Base-by-base conservation (phyloP, 2,797 vertebrate species). In the Tenualosa ilisha region DNA sequence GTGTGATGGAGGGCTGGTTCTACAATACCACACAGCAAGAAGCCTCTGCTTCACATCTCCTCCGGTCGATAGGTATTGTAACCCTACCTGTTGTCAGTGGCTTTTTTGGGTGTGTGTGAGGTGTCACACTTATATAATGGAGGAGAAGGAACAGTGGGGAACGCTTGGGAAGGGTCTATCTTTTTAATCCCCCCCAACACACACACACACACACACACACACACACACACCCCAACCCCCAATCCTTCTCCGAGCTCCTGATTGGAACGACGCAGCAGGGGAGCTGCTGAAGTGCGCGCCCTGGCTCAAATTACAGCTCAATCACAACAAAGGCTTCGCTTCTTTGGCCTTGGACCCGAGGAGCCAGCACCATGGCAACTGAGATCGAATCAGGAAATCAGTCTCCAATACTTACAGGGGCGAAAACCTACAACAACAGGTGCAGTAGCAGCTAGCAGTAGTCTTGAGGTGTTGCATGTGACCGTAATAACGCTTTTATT, bases 221-320 rank as follows among this genome's bases (percentile, higher is more conserved):
- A 54, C 6, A 54, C 53, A 54, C 53, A 54, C 11, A 54, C 53
- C 3, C 53, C 6, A 8, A 54, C 53, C 6, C 53, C 3, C 46
- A 46, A 31, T 31, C 31, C 31, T 31, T 31, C 31, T 31, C 31
- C 31, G 31, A 31, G 31, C 46, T 4, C 46, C 46, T 68, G 68
- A 75, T 75, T 75, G 40, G 31, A 13, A 15, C 3, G 65, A 15
- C 11, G 31, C 13, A 17, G 17, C 24, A 12, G 63, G 59, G 24
- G 22, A 6, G 8, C 31, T 31, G 31, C 31, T 31, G 46, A 46
- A 46, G 46, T 46, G 46, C 1, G 59, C 8, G 59, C 72, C 53
- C 59, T 61, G 59, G 61, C 79, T 85, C 51, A 84, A 75, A 72
- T 82, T 63, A 63, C 49, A 54, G 40, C 81, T 86, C 79, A 40